phyloP scores from a whole-genome alignment of 2,113 vertebrate species.

The Perognathus longimembris region DNA sequence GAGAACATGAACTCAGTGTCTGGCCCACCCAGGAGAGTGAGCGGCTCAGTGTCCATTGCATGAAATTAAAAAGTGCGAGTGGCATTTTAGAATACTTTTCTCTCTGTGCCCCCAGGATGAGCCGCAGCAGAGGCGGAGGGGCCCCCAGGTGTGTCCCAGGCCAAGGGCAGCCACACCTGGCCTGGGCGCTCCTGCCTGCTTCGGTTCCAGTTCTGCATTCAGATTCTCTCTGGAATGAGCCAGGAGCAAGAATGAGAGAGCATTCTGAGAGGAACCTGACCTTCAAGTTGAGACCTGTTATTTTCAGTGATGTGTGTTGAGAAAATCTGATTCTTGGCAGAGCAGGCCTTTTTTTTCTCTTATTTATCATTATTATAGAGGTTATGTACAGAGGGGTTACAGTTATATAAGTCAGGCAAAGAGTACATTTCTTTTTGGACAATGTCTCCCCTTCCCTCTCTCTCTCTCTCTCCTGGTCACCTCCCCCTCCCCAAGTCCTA shows the following conservation, averaged over 20 bases:
- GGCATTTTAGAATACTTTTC: not conserved
- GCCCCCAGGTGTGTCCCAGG: accelerated
- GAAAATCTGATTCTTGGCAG: not conserved
- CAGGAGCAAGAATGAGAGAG: not conserved
- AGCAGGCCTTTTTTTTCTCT: not conserved
- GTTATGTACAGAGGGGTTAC: too few species aligned
- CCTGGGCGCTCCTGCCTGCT: accelerated
- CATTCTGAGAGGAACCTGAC: not conserved
- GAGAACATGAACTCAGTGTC: not conserved
- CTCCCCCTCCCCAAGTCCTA: too few species aligned
- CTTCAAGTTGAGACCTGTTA: not conserved
- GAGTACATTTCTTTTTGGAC: too few species aligned
- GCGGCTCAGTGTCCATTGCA: not conserved
- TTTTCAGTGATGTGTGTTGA: not conserved
- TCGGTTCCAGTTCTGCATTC: not conserved
- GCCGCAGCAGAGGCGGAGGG: accelerated
- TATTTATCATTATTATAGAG: too few species aligned
- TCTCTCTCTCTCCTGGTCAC: too few species aligned
- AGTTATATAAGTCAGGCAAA: too few species aligned
- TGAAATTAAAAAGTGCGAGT: not conserved
- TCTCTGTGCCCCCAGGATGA: too few species aligned
- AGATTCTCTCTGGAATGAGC: not conserved
- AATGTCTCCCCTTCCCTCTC: too few species aligned
- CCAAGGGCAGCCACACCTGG: not conserved
- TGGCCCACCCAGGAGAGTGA: not conserved